phyloP scores from a whole-genome alignment of 2,113 vertebrate species.

The Prolemur simus region DNA sequence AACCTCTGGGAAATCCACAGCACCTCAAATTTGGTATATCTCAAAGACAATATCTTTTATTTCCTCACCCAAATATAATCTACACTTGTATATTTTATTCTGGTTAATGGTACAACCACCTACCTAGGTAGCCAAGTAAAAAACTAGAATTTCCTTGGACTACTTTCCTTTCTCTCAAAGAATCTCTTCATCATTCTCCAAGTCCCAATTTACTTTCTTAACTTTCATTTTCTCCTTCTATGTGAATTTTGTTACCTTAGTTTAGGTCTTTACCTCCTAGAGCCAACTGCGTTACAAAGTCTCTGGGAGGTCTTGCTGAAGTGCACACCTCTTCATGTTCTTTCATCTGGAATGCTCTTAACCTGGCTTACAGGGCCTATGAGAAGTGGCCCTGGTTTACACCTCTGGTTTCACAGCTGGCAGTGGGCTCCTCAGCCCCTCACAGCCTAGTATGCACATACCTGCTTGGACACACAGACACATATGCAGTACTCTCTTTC shows the following conservation, averaged over 20 bases:
- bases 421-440: no score
- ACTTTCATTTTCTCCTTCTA: background rate
- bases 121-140: background rate
- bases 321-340: background rate
- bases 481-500: background rate
- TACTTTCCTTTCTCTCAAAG: background rate
- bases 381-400: background rate
- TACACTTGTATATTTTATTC: background rate
- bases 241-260: background rate
- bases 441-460: no score
- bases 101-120: accelerated
- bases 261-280: background rate
- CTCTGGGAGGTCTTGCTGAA: background rate
- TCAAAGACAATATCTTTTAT: background rate
- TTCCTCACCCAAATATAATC: background rate
- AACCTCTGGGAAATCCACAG: background rate
- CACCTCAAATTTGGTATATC: background rate
- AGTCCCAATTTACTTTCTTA: background rate
- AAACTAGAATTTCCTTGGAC: background rate
- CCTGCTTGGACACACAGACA: background rate
- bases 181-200: background rate
- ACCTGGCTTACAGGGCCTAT: background rate
- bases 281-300: background rate
- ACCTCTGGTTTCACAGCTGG: background rate
- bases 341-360: background rate